Evolutionary conservation across 2,797 vertebrate genomes (phyloP).

Genomic region (Hylomyscus alleni): DNA sequence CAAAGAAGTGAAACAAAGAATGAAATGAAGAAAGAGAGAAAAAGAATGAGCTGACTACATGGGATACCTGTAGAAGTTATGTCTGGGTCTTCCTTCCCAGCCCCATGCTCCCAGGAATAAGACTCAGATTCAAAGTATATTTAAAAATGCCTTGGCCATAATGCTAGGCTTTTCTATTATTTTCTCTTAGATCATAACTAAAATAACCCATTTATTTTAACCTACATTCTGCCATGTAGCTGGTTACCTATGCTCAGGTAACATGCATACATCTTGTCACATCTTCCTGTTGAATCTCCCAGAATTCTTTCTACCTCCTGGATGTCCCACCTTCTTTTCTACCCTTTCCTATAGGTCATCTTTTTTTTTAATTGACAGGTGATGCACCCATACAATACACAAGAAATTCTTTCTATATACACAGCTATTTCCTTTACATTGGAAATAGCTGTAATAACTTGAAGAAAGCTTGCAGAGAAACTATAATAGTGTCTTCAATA

Average conservation of each 20-base stretch:
- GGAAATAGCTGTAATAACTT: neutral
- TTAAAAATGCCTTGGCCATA: neutral
- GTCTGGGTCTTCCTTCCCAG: neutral
- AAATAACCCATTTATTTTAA: neutral
- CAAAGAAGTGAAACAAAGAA: neutral
- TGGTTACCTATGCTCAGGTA: neutral
- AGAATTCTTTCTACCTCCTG: neutral
- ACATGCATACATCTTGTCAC: neutral
- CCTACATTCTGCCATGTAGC: neutral
- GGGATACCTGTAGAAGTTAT: neutral
- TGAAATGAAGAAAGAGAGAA: neutral
- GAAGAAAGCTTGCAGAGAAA: neutral
- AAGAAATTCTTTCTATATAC: neutral
- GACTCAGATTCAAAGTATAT: neutral
- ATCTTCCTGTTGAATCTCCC: neutral
- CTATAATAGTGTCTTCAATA: neutral
- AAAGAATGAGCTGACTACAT: neutral
- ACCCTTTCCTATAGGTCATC: neutral
- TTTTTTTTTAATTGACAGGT: neutral
- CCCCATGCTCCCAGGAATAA: neutral
- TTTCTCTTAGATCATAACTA: neutral
- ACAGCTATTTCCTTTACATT: neutral
- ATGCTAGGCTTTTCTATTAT: neutral
- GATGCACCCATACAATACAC: neutral
- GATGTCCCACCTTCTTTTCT: neutral